A percentile compares a stretch with the other conserved stretches of the same genome.
Conservation (phyloP, 1,140 invertebrate genomes). For the Brachionus asplanchnoidis region DNA sequence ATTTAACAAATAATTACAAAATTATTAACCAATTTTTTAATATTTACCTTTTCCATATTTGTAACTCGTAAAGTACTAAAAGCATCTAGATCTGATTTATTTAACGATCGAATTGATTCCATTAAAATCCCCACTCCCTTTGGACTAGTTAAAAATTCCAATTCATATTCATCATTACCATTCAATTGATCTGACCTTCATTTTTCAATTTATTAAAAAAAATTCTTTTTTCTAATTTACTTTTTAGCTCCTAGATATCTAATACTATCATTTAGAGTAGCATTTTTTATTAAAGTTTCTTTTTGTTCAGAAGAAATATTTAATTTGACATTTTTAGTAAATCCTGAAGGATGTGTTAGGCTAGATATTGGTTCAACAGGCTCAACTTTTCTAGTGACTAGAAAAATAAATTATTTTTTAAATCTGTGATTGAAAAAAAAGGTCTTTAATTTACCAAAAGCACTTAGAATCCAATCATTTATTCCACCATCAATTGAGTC, state of each 20-base stretch:
- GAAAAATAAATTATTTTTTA: not conserved
- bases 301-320: not conserved
- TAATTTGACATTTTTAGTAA: conserved; percentile 32
- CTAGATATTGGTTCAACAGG: not conserved
- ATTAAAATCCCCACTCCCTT: not conserved
- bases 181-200: not conserved
- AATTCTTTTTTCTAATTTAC: not conserved
- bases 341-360: not conserved
- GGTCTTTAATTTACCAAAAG: conserved; percentile 9
- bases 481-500: conserved; percentile 38
- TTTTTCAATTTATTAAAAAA: not conserved
- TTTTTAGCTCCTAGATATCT: not conserved
- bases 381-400: conserved; percentile 21
- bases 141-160: conserved; percentile 34
- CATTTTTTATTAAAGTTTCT: not conserved
- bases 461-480: conserved; percentile 35
- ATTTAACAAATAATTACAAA: too few species aligned
- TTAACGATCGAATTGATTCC: not conserved
- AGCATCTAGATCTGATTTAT: not conserved
- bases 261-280: not conserved
- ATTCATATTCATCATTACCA: not conserved
- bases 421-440: not conserved
- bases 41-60: conserved; percentile 13
- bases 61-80: not conserved
- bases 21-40: not conserved